Evolutionary conservation across 1,140 invertebrate genomes (phyloP), one percentile per base, ranked within the genome.

Genomic region (Ephestia elutella): DNA sequence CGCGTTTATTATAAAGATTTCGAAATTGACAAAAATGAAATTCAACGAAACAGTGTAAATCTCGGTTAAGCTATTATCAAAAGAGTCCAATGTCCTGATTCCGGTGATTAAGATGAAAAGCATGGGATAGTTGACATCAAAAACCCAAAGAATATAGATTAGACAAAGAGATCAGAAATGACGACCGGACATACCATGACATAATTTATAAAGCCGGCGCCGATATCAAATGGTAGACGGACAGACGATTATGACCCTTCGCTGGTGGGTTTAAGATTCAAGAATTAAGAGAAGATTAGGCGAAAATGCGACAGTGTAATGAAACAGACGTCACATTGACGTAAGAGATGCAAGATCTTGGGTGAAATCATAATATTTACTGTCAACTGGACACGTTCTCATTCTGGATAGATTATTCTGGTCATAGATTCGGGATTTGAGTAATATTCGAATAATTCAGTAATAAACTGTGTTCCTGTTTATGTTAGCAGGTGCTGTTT

Each of bases 251-350:
- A 57, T 80, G 63, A 64, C 61, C 68, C 63, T 76, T 78, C 67
- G 10, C 17, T 56, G 32, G 59, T 75, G n/a, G 63, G 13, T 38
- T 68, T 78, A 77, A 82, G 75, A 73, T 68, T 56, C 48, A 66
- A 54, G 57, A 44, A 62, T 62, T 62, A 65, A 70, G 57, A 49
- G 60, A 51, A 62, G 59, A 75, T 78, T 81, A 76, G 63, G 77
- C 72, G 73, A 68, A 67, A 76, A 75, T 73, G 75, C 54, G 69
- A 64, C 71, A 67, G 68, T 77, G 76, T 87, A 83, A 86, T 86
- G 78, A 87, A 84, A 86, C 81, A 74, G 72, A 83, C 84, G 84
- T 87, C 84, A 86, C 73, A 87, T 82, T 87, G 81, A 87, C 84
- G 84, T 80, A 82, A 80, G 75, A 71, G 78, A 76, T 80, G 77